A percentile compares a stretch with the other conserved stretches of the same genome.
Conservation (phyloP, 1,140 invertebrate genomes). For the Physella acuta region DNA sequence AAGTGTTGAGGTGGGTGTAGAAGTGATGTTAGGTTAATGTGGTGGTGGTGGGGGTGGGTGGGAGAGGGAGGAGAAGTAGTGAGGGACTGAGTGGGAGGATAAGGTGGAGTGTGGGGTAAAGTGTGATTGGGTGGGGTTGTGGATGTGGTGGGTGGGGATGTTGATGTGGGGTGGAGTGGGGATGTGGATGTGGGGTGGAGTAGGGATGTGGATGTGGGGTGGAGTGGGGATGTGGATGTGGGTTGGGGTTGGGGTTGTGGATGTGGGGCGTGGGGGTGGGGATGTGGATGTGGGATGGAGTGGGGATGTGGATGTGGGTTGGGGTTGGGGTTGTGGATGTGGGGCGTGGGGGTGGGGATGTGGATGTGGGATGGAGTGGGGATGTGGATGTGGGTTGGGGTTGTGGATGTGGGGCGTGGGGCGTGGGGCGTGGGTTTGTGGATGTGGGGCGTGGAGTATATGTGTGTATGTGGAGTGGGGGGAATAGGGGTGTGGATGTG, state of each 20-base stretch:
- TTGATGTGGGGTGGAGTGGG: neutral
- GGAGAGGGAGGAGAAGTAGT: neutral
- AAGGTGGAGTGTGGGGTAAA: neutral
- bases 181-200: neutral
- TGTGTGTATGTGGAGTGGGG: neutral
- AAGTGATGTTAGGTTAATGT: neutral
- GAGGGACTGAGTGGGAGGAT: constrained; percentile 3
- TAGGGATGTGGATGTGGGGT: neutral
- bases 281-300: neutral
- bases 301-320: neutral
- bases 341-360: neutral
- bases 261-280: neutral
- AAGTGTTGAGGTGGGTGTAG: neutral
- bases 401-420: neutral
- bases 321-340: neutral
- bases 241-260: neutral
- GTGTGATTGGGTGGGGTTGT: constrained; percentile 1
- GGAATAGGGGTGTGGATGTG: neutral
- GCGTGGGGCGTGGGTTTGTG: neutral
- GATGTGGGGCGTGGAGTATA: neutral
- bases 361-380: neutral
- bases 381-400: neutral
- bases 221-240: neutral
- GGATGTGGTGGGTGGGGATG: neutral
- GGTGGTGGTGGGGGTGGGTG: neutral